Base-by-base conservation (phyloP, 2,797 vertebrate genomes). In the Sorex maritimensis region DNA sequence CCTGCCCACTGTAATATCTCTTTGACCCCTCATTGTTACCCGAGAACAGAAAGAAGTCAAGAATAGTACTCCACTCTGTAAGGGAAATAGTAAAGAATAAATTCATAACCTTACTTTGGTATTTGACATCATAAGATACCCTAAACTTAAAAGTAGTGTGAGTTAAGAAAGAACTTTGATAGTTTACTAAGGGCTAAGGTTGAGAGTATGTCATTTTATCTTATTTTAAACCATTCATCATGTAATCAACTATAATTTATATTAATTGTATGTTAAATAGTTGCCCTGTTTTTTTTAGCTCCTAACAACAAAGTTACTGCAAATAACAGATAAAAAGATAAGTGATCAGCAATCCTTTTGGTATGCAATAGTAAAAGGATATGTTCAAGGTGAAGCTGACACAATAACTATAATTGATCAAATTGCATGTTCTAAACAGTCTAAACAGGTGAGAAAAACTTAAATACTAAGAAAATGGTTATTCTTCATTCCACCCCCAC, bases 341-440 rank as follows among this genome's bases (percentile, higher is more conserved):
- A 97, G 96, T 30, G 90, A 90, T 41, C 94, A 97, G 49, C 79
- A 95, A 24, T 96, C 97, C 30, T 95, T 96, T 81, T 83, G 19
- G 6, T 98, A 97, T 71, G 90, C 96, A 65, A 93, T 97, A 61
- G 75, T 97, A 41, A 98, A 98, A 94, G 97, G 97, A 26, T 98
- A 97, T 86, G 72, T 97, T 55, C 97, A 98, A 95, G 96, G 97
- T 14, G 97, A 97, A 95, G 80, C 81, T 74, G 97, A 97, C 44
- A 55, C 95, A 72, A 88, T 95, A 87, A 96, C 94, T 81, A 83
- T 97, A 95, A 96, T 97, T 67, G 96, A 95, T 65, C 91, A 97
- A 55, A 98, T 98, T 82, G 75, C 96, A 96, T 94, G 72, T 83
- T 95, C 97, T 68, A 92, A 97, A 26, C 92, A 95, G 41, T 61